Base-by-base conservation (phyloP, 2,113 vertebrate genomes). In the Spermophilus dauricus region DNA sequence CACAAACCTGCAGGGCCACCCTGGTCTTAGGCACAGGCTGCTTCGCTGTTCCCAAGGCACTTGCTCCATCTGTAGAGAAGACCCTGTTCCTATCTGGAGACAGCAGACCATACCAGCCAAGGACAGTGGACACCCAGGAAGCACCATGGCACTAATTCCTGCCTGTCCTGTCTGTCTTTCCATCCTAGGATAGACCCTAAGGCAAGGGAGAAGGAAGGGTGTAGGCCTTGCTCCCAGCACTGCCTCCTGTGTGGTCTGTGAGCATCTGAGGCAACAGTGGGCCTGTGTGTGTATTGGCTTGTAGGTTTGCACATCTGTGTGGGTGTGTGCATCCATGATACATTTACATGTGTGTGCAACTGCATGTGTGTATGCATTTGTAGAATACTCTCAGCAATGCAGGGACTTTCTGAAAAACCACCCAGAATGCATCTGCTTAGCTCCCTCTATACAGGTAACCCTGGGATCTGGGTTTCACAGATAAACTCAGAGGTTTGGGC, bases 1-100 rank as follows among this genome's bases (percentile, higher is more conserved):
- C 97, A 77, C 92, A 94, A 97, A 65, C 24, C 70, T 76, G 45
- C 53, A 13, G 42, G 53, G 39, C 78, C 75, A 89, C 12, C 10
- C 32, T 30, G 37, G 39, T 12, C 53, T 56, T 56, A n/a, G 72
- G 17, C 30, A 34, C 26, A 58, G 61, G 32, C 20, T 20, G 24
- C 28, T 92, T 67, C 24, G 88, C 30, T 53, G 5, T 86, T 45
- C 24, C 4, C 8, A 61, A 73, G 37, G 30, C 7, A 12, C 61
- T 58, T 30, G 30, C 53, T n/a, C 20, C 5, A 22, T 67, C 32
- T 67, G 48, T 51, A 24, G 58, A 83, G 89, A 45, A 2, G 12
- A 45, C 9, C 7, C 48, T 39, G 73, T 53, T 81, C 58, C 67
- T 56, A 22, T 53, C 34, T 94, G 26, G 9, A 63, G 42, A 51